Base-by-base conservation (phyloP, 2,113 vertebrate species). In the Gobius niger region DNA sequence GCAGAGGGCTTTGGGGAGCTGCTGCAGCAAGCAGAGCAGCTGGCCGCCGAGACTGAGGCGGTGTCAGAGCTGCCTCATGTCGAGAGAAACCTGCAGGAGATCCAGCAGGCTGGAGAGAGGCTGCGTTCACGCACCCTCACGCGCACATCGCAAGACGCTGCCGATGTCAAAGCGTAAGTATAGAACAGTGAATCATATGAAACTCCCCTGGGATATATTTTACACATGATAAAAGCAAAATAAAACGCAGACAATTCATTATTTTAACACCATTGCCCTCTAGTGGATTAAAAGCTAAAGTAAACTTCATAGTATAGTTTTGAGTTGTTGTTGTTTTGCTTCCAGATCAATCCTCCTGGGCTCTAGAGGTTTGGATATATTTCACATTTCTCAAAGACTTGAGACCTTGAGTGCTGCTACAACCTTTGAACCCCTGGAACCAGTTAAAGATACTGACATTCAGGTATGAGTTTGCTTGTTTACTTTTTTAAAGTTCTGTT, bases 401-500 rank as follows among this genome's bases (percentile, higher is more conserved):
- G 96, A 99, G 85, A 98, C 93, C 83, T 89, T 99, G 9, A 99
- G 98, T 69, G 98, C 98, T 68, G 96, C 94, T 18, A 99, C 98
- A 71, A 98, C 96, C 0, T 99, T 99, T 80, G 97, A 99, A 76
- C 97, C 98, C 53, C 92, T 99, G 47, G 98, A 99, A 77, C 98
- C 98, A 0, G 96, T 99, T 66, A 98, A 98, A 89, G 97, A 99
- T 84, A 98, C 97, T 0, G 98, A 99, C 81, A 98, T 99, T 86
- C 96, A 99, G 96, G 98, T 98, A 92, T 50, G 75, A 74, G 47
- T 24, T 24, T 34, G 24, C 24, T 34, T 34, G 24, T 34, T 34
- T 34, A 34, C 24, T 34, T 34, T 34, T 34, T 34, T 34, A 34
- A 34, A 2, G 24, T 34, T 34, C 24, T 34, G 24, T 34, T 34